A percentile compares a stretch with the other conserved stretches of the same genome.
phyloP scores from a whole-genome alignment of 1,140 invertebrate species.

The Melanaphis sacchari region DNA sequence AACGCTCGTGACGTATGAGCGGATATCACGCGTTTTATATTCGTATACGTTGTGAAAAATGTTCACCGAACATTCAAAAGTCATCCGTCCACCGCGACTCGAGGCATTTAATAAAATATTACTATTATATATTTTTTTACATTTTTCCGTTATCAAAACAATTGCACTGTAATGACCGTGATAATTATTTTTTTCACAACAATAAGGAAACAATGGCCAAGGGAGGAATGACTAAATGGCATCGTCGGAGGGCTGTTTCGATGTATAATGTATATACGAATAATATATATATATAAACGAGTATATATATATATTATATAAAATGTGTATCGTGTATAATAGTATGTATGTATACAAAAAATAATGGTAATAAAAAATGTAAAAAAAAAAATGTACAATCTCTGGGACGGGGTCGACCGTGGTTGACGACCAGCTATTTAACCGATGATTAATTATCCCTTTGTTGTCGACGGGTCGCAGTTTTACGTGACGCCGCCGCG shows the following conservation, averaged over 20 bases:
- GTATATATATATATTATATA: neutral
- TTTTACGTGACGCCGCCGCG: neutral
- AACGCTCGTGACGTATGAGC: neutral
- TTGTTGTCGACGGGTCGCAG: conserved; percentile 48
- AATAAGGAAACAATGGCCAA: conserved; percentile 28
- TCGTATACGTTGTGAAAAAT: neutral
- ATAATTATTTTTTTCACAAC: conserved; percentile 46
- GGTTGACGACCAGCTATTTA: conserved; percentile 53
- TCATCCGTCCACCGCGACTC: neutral
- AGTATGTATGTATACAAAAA: neutral
- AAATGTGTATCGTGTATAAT: neutral
- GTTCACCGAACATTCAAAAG: neutral
- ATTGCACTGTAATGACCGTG: conserved; percentile 42
- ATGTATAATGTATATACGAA: neutral
- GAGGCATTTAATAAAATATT: neutral
- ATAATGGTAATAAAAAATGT: conserved; percentile 16
- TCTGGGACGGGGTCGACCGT: neutral
- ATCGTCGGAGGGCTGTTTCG: neutral
- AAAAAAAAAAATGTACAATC: conserved; percentile 32
- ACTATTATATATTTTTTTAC: neutral
- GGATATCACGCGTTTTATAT: neutral
- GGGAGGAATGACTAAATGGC: conserved; percentile 32
- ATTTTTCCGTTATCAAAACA: conserved; percentile 28
- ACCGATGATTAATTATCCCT: conserved; percentile 56
- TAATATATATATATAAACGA: too few relatives aligned